Base-by-base conservation (phyloP, 2,888 invertebrate species). In the Carterocephalus palaemon region DNA sequence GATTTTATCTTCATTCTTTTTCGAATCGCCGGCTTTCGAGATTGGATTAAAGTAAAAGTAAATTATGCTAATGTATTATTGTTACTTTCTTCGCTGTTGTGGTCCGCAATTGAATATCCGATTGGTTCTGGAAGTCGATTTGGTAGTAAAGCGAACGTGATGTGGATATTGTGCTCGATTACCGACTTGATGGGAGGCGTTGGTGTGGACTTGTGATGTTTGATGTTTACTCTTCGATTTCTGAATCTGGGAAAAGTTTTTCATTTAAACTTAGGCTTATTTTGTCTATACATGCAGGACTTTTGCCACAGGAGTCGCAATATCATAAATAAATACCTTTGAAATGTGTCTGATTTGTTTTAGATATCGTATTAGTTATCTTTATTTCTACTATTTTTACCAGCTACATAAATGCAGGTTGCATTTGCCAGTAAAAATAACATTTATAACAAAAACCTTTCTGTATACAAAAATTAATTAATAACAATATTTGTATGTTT, bases 11-110 rank as follows among this genome's bases (percentile, higher is more conserved):
- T 29, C 22, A 29, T 64, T 59, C 48, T 29, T 20, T 29, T 28
- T 29, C 12, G 8, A 9, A 29, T 59, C 66, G 67, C 69, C 70
- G 62, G 64, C 59, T 59, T 59, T 61, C 61, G 63, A 70, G 62
- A 62, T 71, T 63, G 60, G 55, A 57, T 17, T 20, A 56, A 67
- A 72, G 72, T 75, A 75, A 78, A 75, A 78, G 77, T 75, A 75
- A 69, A 70, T 39, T 67, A 75, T 74, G 65, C 64, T 78, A 73
- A 78, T 75, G 68, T 53, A 50, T 62, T 59, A 70, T 77, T 77
- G 75, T 79, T 72, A 64, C 66, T 74, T 72, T 68, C 64, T 39
- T 29, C 17, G 20, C 26, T 4, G 16, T 8, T 20, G 3, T 20
- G 28, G n/a, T n/a, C n/a, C 19, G 20, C 15, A 20, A 38, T 19